Evolutionary conservation across 2,797 vertebrate species (phyloP).

Genomic region (Podargus strigoides): DNA sequence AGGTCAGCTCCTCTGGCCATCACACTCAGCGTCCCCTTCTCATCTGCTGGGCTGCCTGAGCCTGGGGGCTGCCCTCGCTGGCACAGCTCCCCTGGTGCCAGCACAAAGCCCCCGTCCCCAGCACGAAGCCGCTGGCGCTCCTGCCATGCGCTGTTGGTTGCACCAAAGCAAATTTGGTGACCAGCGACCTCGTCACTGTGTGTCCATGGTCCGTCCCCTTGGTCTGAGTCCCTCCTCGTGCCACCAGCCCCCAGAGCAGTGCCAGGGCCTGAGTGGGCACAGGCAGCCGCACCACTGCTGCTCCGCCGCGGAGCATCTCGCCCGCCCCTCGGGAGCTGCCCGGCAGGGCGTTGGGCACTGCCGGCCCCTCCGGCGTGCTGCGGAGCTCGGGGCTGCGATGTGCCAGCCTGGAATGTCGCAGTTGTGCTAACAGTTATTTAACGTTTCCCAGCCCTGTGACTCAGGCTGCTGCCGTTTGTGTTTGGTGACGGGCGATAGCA

Average conservation of each 20-base stretch:
- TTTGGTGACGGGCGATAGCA: background rate
- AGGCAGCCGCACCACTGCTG: no score
- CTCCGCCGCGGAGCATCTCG: no score
- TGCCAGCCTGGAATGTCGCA: background rate
- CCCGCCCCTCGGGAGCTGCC: rapidly evolving
- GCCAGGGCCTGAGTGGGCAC: no score
- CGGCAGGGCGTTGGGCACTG: background rate
- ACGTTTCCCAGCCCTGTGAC: background rate
- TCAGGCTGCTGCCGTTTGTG: background rate
- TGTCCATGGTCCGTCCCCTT: background rate
- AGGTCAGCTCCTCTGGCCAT: rapidly evolving
- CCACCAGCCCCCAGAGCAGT: no score
- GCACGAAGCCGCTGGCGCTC: no score
- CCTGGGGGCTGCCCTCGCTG: rapidly evolving
- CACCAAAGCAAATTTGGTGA: rapidly evolving
- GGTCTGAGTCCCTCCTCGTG: rapidly evolving
- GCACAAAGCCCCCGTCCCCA: rapidly evolving
- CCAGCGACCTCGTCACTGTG: rapidly evolving
- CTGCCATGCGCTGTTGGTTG: rapidly evolving
- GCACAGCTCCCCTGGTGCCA: no score
- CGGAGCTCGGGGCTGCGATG: background rate
- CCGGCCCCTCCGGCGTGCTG: background rate
- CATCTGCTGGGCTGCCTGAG: background rate
- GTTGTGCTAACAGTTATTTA: background rate
- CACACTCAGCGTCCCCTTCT: rapidly evolving